Conservation (phyloP, 1,140 invertebrate species). For the Danaus plexippus region DNA sequence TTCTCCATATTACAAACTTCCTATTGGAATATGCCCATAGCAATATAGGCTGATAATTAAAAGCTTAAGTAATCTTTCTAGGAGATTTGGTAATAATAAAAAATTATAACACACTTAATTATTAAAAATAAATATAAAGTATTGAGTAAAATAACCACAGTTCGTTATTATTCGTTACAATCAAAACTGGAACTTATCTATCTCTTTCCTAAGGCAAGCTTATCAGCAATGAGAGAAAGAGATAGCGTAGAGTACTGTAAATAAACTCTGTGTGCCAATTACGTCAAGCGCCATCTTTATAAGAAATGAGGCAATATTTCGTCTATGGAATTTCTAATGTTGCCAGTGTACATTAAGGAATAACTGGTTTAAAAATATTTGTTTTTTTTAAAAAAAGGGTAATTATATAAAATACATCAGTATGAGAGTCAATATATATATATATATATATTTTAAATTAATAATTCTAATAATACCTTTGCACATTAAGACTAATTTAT, state of each 20-base stretch:
- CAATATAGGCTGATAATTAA: conserved; percentile 26
- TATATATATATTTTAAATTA: too few relatives aligned
- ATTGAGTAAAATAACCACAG: conserved; percentile 54
- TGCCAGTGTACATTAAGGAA: too few relatives aligned
- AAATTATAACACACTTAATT: conserved; percentile 46
- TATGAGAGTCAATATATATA: too few relatives aligned
- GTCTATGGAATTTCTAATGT: conserved; percentile 30
- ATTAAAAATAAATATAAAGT: conserved; percentile 49
- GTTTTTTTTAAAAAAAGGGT: too few relatives aligned
- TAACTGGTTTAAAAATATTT: too few relatives aligned
- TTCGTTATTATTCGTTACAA: conserved; percentile 69
- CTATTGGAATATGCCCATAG: conserved; percentile 13
- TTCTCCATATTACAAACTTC: conserved; percentile 48
- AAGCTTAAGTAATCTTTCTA: conserved; percentile 10
- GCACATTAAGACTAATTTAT: too few relatives aligned
- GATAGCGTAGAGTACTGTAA: conserved; percentile 37
- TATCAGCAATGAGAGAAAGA: conserved; percentile 25
- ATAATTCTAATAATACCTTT: too few relatives aligned
- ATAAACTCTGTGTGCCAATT: conserved; percentile 40
- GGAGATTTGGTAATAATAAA: conserved; percentile 8
- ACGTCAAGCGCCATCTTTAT: conserved; percentile 48
- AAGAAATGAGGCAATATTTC: conserved; percentile 27
- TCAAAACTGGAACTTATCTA: conserved; percentile 44
- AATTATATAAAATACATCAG: too few relatives aligned
- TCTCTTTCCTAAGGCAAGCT: conserved; percentile 23